Conservation (phyloP, 2,797 vertebrate genomes). For the Pterois miles region DNA sequence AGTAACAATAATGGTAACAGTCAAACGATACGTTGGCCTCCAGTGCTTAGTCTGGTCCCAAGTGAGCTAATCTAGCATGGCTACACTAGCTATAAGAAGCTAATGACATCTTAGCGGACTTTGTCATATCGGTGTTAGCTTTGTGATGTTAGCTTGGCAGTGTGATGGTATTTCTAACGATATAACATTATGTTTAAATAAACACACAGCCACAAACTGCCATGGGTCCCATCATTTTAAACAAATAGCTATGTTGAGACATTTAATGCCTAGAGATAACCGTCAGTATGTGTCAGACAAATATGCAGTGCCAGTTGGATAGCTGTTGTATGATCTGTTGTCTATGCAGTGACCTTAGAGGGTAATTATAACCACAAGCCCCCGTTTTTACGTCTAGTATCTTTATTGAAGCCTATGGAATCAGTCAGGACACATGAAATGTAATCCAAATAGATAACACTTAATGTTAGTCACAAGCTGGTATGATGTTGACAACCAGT, state of each 20-base stretch:
- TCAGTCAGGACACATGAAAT: background rate
- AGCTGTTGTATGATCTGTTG: slow-evolving; percentile 10
- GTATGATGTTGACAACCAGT: slow-evolving; percentile 40
- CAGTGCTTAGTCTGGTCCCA: slow-evolving; percentile 44
- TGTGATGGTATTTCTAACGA: slow-evolving; percentile 34
- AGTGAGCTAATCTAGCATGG: slow-evolving; percentile 50
- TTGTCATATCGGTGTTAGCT: slow-evolving; percentile 53
- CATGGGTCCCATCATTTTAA: background rate
- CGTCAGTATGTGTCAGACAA: background rate
- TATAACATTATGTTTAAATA: background rate
- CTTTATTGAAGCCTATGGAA: slow-evolving; percentile 4
- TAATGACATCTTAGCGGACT: slow-evolving; percentile 63
- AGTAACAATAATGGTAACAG: slow-evolving; percentile 5
- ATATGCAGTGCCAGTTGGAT: background rate
- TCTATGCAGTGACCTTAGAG: slow-evolving; percentile 22
- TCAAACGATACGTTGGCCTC: slow-evolving; percentile 15
- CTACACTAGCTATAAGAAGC: slow-evolving; percentile 42
- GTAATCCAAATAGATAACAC: background rate
- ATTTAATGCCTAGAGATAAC: background rate
- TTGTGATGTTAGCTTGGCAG: slow-evolving; percentile 48
- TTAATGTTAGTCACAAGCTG: slow-evolving; percentile 14
- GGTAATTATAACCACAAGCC: slow-evolving; percentile 9
- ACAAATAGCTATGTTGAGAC: background rate
- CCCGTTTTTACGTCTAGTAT: background rate
- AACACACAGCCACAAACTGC: background rate